Conservation (phyloP, 2,888 invertebrate species). For the Hypercompe scribonia region DNA sequence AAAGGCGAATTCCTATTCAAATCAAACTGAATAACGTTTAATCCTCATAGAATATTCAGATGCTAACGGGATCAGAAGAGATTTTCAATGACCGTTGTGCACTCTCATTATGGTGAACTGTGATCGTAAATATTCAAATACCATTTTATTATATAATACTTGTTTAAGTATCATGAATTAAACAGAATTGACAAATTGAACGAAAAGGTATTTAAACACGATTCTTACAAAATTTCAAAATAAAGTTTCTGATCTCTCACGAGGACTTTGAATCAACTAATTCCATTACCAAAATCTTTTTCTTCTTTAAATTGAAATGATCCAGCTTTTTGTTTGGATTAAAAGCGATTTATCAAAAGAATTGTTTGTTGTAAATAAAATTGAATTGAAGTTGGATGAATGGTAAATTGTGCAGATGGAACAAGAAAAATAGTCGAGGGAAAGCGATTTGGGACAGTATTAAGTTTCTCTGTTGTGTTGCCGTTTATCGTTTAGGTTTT, state of each 20-base stretch:
- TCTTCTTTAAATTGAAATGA: constrained; percentile 53
- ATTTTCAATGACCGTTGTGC: constrained; percentile 47
- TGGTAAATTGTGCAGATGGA: constrained; percentile 51
- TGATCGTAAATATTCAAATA: not conserved
- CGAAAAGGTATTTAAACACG: not conserved
- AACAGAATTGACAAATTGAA: not conserved
- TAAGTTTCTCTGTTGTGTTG: constrained; percentile 16
- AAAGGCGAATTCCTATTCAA: constrained; percentile 50
- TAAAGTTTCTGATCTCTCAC: constrained; percentile 21
- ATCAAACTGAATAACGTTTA: constrained; percentile 52
- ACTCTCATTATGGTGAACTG: not conserved
- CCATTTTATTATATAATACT: not conserved
- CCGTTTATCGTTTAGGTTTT: constrained; percentile 25
- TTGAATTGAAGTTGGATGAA: constrained; percentile 47
- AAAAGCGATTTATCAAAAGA: constrained; percentile 64
- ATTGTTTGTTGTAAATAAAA: constrained; percentile 58
- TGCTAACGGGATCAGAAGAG: constrained; percentile 54
- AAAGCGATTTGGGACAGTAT: constrained; percentile 29
- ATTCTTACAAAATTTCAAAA: not conserved
- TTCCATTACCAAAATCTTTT: constrained; percentile 60
- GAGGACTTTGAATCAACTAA: constrained; percentile 53
- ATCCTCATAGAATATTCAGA: constrained; percentile 59
- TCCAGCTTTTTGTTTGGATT: constrained; percentile 59
- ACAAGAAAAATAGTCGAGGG: constrained; percentile 48
- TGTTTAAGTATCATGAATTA: not conserved